Evolutionary conservation across 2,888 invertebrate species (phyloP).

Genomic region (Luffia ferchaultella): DNA sequence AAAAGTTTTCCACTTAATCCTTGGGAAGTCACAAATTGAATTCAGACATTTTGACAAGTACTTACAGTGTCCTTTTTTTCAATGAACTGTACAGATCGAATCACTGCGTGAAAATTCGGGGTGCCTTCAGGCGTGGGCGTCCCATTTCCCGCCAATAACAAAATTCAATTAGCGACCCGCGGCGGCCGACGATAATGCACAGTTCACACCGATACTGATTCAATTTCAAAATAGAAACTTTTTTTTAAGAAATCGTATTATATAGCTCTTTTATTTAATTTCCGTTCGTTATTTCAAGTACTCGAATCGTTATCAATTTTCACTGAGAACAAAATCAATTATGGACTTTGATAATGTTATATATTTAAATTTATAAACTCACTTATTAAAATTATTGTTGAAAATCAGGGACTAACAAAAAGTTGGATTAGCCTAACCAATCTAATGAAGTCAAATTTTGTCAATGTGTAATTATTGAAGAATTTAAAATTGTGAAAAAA

Average conservation of each 20-base stretch:
- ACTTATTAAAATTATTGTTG: too few species aligned
- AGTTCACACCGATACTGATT: not conserved
- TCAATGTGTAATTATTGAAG: too few species aligned
- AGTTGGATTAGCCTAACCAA: too few species aligned
- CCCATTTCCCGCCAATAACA: conserved; percentile 15
- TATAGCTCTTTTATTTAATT: too few species aligned
- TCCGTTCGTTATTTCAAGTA: too few species aligned
- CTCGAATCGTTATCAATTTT: too few species aligned
- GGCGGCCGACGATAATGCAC: not conserved
- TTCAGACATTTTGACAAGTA: not conserved
- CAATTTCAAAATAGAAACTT: not conserved
- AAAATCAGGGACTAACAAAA: too few species aligned
- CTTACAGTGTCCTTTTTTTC: not conserved
- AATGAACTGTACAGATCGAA: not conserved
- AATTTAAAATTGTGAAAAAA: too few species aligned
- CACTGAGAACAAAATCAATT: too few species aligned
- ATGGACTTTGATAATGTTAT: too few species aligned
- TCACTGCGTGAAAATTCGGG: not conserved
- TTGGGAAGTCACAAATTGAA: not conserved
- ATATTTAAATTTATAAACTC: too few species aligned
- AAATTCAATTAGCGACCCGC: conserved; percentile 13
- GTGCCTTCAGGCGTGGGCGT: conserved; percentile 4
- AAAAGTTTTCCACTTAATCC: not conserved
- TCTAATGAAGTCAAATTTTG: too few species aligned
- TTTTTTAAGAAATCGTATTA: not conserved